Base-by-base conservation (phyloP, 2,113 vertebrate species). In the pig (Sus scrofa) region DNA sequence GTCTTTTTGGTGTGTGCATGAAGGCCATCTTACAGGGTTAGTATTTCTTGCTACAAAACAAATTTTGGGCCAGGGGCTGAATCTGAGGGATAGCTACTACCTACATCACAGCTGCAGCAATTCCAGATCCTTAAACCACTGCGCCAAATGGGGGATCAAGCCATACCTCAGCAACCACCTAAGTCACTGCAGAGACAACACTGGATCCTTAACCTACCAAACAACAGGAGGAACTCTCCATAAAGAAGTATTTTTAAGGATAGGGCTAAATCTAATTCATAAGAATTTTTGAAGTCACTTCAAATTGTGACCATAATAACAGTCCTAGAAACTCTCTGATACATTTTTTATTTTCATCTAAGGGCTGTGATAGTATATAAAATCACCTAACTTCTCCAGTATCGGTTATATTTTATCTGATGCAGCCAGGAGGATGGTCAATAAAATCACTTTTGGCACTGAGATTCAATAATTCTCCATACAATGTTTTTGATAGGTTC, bases 161-260 rank as follows among this genome's bases (percentile, higher is more conserved):
- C 44, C 44, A 44, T 44, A 44, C 44, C 44, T 44, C 44, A 44
- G 44, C 44, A 44, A 44, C 44, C 44, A 44, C 44, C 44, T 44
- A 8, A 44, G 44, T 8, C 44, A 44, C 44, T 44, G 44, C 44
- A 44, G 44, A 44, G 44, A 44, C 4, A 44, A 44, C 44, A 44
- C 44, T 6, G 44, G 44, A 44, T 44, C 44, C 44, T 44, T 44
- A 44, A 44, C 44, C 44, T 8, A 8, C 44, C 8, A 44, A 4
- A 44, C 44, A 4, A 44, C 44, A 44, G 44, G 5, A 44, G 44
- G 44, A 44, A 44, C 44, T 8, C 44, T 44, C 44, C 44, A 44
- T 44, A 79, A 85, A 58, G 52, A 85, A 58, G 52, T 14, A 52
- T 92, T 85, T 87, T 87, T 78, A 90, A 89, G 84, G 34, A 86